These are phyloP conservation scores for Gonioctena quinquepunctata DNA, from an alignment of 1,140 invertebrate genomes.

Conservation along the genomic window DNA sequence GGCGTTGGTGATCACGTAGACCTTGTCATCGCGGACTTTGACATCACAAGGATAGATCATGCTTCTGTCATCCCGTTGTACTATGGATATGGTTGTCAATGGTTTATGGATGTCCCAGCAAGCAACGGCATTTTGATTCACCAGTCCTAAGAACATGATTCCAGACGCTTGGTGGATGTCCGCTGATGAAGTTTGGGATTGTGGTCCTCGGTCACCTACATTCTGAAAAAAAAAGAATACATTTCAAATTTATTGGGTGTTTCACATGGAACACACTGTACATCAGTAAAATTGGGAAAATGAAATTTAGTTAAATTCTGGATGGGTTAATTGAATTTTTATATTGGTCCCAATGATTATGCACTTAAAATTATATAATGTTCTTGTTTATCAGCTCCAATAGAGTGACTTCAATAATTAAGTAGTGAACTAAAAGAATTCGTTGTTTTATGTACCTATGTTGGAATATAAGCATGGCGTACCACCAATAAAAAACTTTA, in stretches of 20 bases:
- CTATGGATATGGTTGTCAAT: slow-evolving; percentile 62
- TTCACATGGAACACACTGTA: no score
- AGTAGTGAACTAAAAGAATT: no score
- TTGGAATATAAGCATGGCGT: no score
- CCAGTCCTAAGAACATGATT: slow-evolving; percentile 67
- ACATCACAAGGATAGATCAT: slow-evolving; percentile 68
- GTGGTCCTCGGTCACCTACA: slow-evolving; percentile 63
- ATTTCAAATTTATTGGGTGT: background rate
- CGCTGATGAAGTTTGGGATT: slow-evolving; percentile 66
- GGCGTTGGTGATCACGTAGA: slow-evolving; percentile 65
- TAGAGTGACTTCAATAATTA: no score
- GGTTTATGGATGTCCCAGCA: slow-evolving; percentile 70
- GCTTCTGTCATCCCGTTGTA: slow-evolving; percentile 61
- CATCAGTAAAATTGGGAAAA: no score
- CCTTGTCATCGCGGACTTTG: slow-evolving; percentile 59
- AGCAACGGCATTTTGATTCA: slow-evolving; percentile 68
- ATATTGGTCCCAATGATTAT: no score
- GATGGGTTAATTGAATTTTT: no score
- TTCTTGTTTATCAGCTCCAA: no score
- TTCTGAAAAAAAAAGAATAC: slow-evolving; percentile 51
- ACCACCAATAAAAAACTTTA: no score
- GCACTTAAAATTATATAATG: no score
- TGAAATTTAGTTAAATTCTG: no score
- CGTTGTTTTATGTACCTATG: no score
- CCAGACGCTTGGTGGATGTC: slow-evolving; percentile 59